phyloP scores from a whole-genome alignment of 2,888 invertebrate genomes.

The Clanis bilineata region DNA sequence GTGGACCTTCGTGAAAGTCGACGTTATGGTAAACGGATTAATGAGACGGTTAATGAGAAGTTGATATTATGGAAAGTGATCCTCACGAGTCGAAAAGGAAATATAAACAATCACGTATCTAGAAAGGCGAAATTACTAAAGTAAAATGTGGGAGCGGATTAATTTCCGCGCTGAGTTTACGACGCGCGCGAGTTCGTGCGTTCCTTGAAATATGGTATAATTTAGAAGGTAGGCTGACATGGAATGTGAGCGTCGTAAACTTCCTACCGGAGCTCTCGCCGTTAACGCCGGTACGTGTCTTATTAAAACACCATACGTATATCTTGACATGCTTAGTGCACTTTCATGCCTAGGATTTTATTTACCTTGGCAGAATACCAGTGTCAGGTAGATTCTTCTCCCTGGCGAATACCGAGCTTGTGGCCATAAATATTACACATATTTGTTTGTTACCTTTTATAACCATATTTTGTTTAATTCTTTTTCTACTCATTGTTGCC shows the following conservation, averaged over 20 bases:
- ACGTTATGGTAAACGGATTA: too few species aligned
- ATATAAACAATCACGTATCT: too few species aligned
- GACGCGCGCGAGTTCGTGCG: slow-evolving; percentile 23
- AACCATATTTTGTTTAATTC: too few species aligned
- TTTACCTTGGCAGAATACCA: background rate
- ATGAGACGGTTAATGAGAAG: too few species aligned
- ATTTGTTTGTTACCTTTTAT: too few species aligned
- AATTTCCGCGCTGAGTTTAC: slow-evolving; percentile 25
- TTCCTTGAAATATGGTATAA: slow-evolving; percentile 28
- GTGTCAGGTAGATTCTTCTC: too few species aligned
- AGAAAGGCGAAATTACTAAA: slow-evolving; percentile 27
- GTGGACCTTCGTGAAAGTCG: too few species aligned
- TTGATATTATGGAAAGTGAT: too few species aligned
- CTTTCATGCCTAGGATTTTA: background rate
- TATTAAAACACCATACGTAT: slow-evolving; percentile 12
- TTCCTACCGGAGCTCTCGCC: background rate
- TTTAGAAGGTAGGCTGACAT: slow-evolving; percentile 29
- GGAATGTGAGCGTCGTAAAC: slow-evolving; percentile 26
- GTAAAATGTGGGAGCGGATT: slow-evolving; percentile 29
- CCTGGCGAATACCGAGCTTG: too few species aligned
- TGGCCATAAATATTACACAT: too few species aligned
- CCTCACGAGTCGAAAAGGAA: too few species aligned
- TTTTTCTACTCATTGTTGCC: too few species aligned
- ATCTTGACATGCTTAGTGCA: background rate
- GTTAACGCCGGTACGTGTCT: slow-evolving; percentile 15